A percentile compares a stretch with the other conserved stretches of the same genome.
phyloP scores from a whole-genome alignment of 2,113 vertebrate genomes.

The Hypanus sabinus region DNA sequence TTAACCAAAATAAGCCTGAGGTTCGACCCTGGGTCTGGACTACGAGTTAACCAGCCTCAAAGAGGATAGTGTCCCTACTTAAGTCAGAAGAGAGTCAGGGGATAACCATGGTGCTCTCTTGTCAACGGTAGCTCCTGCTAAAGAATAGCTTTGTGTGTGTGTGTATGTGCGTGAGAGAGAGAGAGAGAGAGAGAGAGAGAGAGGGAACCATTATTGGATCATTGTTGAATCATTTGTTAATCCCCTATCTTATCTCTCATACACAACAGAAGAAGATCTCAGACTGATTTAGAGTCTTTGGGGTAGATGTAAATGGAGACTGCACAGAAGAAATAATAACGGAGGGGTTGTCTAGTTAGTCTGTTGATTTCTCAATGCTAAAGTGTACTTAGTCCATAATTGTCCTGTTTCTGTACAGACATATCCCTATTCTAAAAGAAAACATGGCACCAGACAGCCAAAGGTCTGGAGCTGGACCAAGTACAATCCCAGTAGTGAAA shows the following conservation, averaged over 20 bases:
- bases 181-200: too few species aligned
- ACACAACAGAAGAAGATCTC: background rate
- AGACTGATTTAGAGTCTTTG: background rate
- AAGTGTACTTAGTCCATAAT: background rate
- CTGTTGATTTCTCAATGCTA: background rate
- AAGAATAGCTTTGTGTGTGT: background rate
- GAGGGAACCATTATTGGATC: background rate
- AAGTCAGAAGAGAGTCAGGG: too few species aligned
- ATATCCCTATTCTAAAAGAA: background rate
- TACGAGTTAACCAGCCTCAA: background rate
- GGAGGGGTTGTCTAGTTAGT: background rate
- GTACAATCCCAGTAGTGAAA: background rate
- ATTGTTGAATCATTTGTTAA: background rate
- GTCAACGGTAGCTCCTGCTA: background rate
- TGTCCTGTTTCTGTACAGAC: background rate
- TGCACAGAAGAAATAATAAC: background rate
- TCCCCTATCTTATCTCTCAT: background rate
- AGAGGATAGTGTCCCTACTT: background rate
- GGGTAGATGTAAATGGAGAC: background rate
- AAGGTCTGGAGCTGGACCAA: background rate
- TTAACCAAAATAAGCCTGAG: background rate
- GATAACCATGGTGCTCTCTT: background rate
- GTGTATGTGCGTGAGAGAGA: background rate
- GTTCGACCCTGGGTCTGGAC: background rate
- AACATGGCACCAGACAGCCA: background rate